Evolutionary conservation across 2,113 vertebrate species (phyloP).

Genomic region (Cyanoliseus patagonus): DNA sequence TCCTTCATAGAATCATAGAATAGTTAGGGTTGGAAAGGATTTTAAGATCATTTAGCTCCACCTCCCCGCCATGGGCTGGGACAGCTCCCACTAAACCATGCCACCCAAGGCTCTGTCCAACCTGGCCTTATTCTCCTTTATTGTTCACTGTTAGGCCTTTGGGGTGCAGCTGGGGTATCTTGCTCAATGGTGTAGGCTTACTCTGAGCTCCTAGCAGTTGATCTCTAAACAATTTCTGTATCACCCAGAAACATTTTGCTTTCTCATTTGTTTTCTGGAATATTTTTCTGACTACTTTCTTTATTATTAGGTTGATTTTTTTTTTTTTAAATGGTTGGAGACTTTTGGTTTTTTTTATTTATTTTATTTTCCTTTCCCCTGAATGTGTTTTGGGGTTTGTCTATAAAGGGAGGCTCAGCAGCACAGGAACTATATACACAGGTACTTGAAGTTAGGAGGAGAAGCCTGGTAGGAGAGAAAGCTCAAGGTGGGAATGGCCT

Average conservation of each 20-base stretch:
- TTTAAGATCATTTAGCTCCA: too few species aligned
- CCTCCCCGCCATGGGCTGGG: too few species aligned
- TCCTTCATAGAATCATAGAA: not conserved
- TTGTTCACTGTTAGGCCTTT: not conserved
- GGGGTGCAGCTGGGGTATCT: not conserved
- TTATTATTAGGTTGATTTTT: not conserved
- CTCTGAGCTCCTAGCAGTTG: not conserved
- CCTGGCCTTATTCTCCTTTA: not conserved
- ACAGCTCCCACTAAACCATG: too few species aligned
- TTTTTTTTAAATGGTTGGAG: not conserved
- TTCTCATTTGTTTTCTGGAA: not conserved
- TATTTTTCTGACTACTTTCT: not conserved
- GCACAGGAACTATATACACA: fast-evolving
- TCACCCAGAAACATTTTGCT: not conserved
- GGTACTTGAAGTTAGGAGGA: not conserved
- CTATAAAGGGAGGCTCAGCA: not conserved
- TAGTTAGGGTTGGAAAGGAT: too few species aligned
- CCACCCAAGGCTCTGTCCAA: too few species aligned
- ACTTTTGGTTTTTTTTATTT: not conserved
- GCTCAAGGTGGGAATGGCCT: not conserved
- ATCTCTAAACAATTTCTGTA: not conserved
- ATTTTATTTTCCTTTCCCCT: not conserved
- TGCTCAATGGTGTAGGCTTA: not conserved
- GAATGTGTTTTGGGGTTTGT: not conserved
- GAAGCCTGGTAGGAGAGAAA: not conserved